Conservation (phyloP, 2,113 vertebrate genomes). For the Haemorhous mexicanus region DNA sequence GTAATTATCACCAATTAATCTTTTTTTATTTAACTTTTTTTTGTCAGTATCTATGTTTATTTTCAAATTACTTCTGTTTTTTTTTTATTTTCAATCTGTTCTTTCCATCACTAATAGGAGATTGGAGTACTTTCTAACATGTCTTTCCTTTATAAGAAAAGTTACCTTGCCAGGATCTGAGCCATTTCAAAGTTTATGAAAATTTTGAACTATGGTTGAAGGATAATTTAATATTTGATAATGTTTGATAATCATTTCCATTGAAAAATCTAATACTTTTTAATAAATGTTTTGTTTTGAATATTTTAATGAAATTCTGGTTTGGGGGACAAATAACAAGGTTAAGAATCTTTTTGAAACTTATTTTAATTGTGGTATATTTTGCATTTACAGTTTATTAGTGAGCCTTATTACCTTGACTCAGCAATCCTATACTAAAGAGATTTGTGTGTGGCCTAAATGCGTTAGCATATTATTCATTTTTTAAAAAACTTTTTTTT, state of each 20-base stretch:
- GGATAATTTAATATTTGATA: neutral
- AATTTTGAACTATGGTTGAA: neutral
- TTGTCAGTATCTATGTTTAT: neutral
- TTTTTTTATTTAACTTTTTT: neutral
- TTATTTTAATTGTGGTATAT: neutral
- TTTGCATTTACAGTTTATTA: neutral
- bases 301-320: neutral
- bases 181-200: neutral
- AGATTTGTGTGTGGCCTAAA: neutral
- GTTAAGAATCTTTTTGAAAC: neutral
- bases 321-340: neutral
- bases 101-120: neutral
- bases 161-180: neutral
- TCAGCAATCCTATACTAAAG: neutral
- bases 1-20: neutral
- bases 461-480: neutral
- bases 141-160: neutral
- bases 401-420: neutral
- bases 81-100: neutral
- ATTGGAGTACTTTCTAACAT: neutral
- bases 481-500: neutral
- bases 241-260: neutral
- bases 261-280: neutral
- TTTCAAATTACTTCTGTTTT: neutral
- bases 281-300: neutral